Percentiles rank a stretch among this genome's conserved stretches.
phyloP scores from a whole-genome alignment of 1,140 invertebrate genomes.

The Lepidurus arcticus region DNA sequence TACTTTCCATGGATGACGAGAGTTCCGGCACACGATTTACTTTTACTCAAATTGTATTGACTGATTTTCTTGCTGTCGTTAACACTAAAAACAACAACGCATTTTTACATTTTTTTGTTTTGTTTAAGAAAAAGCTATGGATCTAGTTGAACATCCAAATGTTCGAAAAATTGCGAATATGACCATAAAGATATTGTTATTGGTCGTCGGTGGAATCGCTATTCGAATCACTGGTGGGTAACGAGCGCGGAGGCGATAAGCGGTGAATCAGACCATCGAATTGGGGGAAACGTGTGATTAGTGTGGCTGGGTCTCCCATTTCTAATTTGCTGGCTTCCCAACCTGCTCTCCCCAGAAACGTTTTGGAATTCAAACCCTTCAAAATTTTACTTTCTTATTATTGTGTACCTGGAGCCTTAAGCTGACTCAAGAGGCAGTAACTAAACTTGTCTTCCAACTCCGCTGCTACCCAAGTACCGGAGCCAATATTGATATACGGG shows the following conservation, averaged over 20 bases:
- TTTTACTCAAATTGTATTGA: neutral
- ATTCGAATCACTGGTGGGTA: constrained; percentile 26
- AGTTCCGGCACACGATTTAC: neutral
- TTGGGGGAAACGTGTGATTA: constrained; percentile 32
- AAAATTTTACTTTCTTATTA: neutral
- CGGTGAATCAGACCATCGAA: constrained; percentile 32
- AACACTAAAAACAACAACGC: neutral
- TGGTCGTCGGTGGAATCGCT: constrained; percentile 23
- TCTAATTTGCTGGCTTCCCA: constrained; percentile 32
- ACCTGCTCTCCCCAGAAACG: constrained; percentile 21
- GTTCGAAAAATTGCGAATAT: neutral
- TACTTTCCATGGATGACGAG: neutral
- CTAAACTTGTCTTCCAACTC: constrained; percentile 34
- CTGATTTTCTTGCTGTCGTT: neutral
- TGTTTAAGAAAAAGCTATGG: too few species aligned
- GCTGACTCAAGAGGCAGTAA: constrained; percentile 30
- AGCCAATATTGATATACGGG: constrained; percentile 29
- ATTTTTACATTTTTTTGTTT: too few species aligned
- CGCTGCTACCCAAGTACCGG: constrained; percentile 30
- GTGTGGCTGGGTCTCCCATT: constrained; percentile 23
- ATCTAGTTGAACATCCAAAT: too few species aligned
- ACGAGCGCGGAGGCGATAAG: constrained; percentile 28
- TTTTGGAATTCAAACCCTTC: neutral
- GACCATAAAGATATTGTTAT: neutral
- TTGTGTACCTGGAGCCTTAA: constrained; percentile 26